Evolutionary conservation across 1,140 invertebrate genomes (phyloP).

Genomic region (Grapholita molesta): DNA sequence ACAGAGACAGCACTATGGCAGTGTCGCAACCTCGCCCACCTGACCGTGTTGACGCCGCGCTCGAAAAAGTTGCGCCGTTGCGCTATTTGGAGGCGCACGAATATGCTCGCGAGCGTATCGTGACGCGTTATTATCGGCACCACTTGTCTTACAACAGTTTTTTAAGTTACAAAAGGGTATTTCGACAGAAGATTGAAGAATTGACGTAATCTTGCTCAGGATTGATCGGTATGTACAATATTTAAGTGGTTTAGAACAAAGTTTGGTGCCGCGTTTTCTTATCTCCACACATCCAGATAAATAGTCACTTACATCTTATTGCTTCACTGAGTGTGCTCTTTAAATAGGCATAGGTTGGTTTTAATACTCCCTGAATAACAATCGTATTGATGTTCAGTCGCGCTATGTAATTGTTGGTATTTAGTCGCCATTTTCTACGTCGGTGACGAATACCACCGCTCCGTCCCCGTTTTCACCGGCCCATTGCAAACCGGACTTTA

Average conservation of each 20-base stretch:
- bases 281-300: slow-evolving; percentile 46
- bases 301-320: slow-evolving; percentile 37
- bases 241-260: slow-evolving; percentile 33
- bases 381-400: slow-evolving; percentile 35
- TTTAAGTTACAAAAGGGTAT: slow-evolving; percentile 38
- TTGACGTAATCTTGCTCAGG: slow-evolving; percentile 26
- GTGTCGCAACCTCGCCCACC: slow-evolving; percentile 77
- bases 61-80: slow-evolving; percentile 76
- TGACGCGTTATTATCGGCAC: slow-evolving; percentile 68
- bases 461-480: slow-evolving; percentile 60
- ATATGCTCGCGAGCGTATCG: slow-evolving; percentile 61
- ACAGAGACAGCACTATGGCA: slow-evolving; percentile 60
- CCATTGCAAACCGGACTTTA: slow-evolving; percentile 65
- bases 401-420: slow-evolving; percentile 70
- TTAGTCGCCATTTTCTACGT: slow-evolving; percentile 76
- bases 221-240: slow-evolving; percentile 52
- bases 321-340: slow-evolving; percentile 15
- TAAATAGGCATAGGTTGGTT: slow-evolving; percentile 23
- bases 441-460: slow-evolving; percentile 70
- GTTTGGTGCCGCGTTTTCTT: slow-evolving; percentile 34
- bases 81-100: slow-evolving; percentile 75
- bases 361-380: slow-evolving; percentile 29
- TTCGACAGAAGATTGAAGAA: slow-evolving; percentile 36
- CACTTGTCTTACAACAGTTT: slow-evolving; percentile 54
- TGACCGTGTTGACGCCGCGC: slow-evolving; percentile 75